A percentile compares a stretch with the other conserved stretches of the same genome.
phyloP scores from a whole-genome alignment of 1,140 invertebrate genomes.

The roundworm (Caenorhabditis elegans) region WBcel235 BX284605.5:13378501-13379000 shows the following conservation, averaged over 20 bases:
- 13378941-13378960: too few species aligned
- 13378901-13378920: background rate
- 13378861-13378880: background rate
- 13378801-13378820: too few species aligned
- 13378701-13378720: background rate
- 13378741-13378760: background rate
- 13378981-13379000: too few species aligned
- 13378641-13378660: conserved; percentile 31
- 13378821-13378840: background rate
- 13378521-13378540: conserved; percentile 5
- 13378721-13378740: background rate
- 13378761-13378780: background rate
- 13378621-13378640: background rate
- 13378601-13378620: background rate
- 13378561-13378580: conserved; percentile 10
- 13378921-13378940: background rate
- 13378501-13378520: background rate
- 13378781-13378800: background rate
- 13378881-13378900: background rate
- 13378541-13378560: conserved; percentile 1
- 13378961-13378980: too few species aligned
- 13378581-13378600: background rate
- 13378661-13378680: conserved; percentile 8
- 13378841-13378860: background rate
- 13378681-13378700: background rate